phyloP scores from a whole-genome alignment of 1,140 invertebrate genomes.

The Achroia grisella region DNA sequence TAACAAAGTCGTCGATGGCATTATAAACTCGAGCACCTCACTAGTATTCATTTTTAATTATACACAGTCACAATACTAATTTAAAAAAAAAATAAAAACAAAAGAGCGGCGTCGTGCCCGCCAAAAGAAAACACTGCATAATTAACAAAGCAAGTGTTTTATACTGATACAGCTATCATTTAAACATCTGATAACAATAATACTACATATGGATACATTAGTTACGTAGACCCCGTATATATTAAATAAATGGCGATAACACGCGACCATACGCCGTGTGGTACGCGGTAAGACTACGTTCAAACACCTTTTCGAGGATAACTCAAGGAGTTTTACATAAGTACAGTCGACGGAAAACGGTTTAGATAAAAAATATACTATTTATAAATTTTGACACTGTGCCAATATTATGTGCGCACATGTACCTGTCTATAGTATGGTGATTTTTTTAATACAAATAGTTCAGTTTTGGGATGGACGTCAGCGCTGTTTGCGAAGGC shows the following conservation, averaged over 20 bases:
- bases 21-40: slow-evolving; percentile 18
- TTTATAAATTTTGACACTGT: slow-evolving; percentile 2
- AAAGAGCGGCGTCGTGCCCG: slow-evolving; percentile 13
- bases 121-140: slow-evolving; percentile 16
- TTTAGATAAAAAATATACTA: slow-evolving; percentile 3
- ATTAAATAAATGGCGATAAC: slow-evolving; percentile 1
- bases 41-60: slow-evolving; percentile 40
- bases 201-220: slow-evolving; percentile 13
- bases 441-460: too few species aligned
- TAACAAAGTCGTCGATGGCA: slow-evolving; percentile 21
- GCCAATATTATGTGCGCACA: slow-evolving; percentile 1
- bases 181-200: slow-evolving; percentile 38
- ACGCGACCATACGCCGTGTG: slow-evolving; percentile 23
- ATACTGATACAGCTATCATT: slow-evolving; percentile 35
- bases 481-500: not conserved
- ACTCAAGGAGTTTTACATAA: not conserved
- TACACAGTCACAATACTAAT: slow-evolving; percentile 1
- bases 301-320: slow-evolving; percentile 6
- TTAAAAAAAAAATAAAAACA: slow-evolving; percentile 2
- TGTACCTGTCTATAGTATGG: too few species aligned
- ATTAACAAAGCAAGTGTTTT: slow-evolving; percentile 12
- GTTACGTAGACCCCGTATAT: slow-evolving; percentile 2
- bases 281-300: slow-evolving; percentile 10
- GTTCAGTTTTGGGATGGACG: not conserved
- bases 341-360: slow-evolving; percentile 1